Percentiles rank a stretch among this genome's conserved stretches.
Conservation (phyloP, 2,797 vertebrate genomes). For the Siniperca scherzeri region DNA sequence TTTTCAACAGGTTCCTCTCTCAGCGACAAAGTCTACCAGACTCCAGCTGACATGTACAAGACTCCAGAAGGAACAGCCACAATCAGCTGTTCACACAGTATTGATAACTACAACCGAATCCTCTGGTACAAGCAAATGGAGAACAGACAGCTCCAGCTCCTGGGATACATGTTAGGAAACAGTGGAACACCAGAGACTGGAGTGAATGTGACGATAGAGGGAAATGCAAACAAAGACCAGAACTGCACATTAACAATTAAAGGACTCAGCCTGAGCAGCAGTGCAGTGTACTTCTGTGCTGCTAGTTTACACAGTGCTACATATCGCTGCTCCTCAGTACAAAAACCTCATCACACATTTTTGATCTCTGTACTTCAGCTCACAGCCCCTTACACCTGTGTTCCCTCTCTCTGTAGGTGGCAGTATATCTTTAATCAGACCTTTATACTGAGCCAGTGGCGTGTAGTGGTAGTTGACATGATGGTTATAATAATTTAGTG, state of each 20-base stretch:
- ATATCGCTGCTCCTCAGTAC: slow-evolving; percentile 23
- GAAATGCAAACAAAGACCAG: slow-evolving; percentile 26
- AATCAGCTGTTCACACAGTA: slow-evolving; percentile 60
- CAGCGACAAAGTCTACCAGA: no score
- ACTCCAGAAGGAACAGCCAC: neutral
- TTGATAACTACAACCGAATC: slow-evolving; percentile 5
- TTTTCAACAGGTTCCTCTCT: neutral
- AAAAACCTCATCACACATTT: slow-evolving; percentile 40
- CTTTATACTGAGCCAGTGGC: neutral
- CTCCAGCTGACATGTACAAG: no score
- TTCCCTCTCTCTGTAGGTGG: neutral
- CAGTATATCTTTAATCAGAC: neutral
- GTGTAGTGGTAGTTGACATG: neutral
- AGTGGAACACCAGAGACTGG: neutral
- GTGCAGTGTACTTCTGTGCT: slow-evolving; percentile 73
- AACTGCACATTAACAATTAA: slow-evolving; percentile 43
- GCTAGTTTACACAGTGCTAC: slow-evolving; percentile 58
- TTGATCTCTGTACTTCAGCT: neutral
- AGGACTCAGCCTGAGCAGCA: slow-evolving; percentile 16
- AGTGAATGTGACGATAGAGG: slow-evolving; percentile 12
- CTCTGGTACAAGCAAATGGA: slow-evolving; percentile 67
- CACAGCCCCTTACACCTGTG: neutral
- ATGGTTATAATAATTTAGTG: neutral
- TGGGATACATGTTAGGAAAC: slow-evolving; percentile 40
- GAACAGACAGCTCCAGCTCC: slow-evolving; percentile 34